Evolutionary conservation across 2,113 vertebrate species (phyloP).

Genomic region (Engraulis encrasicolus): DNA sequence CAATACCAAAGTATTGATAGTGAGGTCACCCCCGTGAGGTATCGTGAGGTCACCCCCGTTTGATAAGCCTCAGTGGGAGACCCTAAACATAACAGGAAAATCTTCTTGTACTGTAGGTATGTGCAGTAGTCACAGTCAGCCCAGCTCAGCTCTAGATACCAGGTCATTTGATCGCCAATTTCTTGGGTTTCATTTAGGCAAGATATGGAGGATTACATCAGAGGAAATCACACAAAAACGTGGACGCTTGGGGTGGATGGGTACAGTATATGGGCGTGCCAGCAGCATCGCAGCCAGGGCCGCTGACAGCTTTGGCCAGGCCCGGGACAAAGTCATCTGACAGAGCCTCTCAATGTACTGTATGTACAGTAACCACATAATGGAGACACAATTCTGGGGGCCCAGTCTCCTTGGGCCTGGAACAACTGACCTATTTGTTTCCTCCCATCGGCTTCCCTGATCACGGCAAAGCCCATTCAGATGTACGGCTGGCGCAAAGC

Average conservation of each 20-base stretch:
- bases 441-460: no score
- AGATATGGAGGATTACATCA: slow-evolving; percentile 43
- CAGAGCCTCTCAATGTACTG: no score
- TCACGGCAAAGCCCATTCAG: slow-evolving; percentile 28
- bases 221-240: slow-evolving; percentile 44
- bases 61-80: neutral
- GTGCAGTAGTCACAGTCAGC: no score
- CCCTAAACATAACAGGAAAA: neutral
- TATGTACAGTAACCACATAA: no score
- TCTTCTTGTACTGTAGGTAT: neutral
- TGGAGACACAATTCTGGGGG: no score
- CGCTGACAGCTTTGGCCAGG: no score
- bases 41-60: neutral
- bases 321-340: no score
- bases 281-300: no score
- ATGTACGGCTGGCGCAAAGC: slow-evolving; percentile 35
- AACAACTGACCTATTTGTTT: no score
- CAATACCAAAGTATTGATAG: neutral
- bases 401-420: no score
- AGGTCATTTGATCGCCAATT: neutral
- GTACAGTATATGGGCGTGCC: no score
- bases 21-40: neutral
- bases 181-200: neutral
- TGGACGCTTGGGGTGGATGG: slow-evolving; percentile 32
- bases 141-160: neutral